Conservation (phyloP, 2,113 vertebrate genomes). For the Chinchilla lanigera region DNA sequence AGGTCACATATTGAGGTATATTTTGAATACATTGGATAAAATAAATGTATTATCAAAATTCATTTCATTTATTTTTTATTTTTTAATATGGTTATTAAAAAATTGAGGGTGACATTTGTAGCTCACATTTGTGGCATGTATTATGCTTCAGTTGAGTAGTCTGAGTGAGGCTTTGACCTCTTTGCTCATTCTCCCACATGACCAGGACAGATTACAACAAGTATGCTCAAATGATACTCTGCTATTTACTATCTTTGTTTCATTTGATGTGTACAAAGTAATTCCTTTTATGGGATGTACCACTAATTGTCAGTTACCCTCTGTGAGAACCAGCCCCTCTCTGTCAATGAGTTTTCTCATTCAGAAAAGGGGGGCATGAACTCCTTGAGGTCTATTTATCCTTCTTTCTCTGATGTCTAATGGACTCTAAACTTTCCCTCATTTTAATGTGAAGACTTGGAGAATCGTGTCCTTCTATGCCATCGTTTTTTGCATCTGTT, state of each 20-base stretch:
- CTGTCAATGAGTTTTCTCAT: background rate
- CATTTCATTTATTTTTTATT: background rate
- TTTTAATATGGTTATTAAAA: background rate
- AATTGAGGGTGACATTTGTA: background rate
- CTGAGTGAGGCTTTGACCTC: background rate
- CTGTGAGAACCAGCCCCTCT: background rate
- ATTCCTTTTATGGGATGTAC: background rate
- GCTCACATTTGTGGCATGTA: accelerated
- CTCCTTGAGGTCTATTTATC: background rate
- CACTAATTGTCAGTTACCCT: background rate
- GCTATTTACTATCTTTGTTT: background rate
- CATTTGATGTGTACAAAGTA: background rate
- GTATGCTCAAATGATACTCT: background rate
- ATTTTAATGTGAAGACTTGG: background rate
- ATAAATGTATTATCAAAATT: background rate
- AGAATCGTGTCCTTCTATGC: background rate
- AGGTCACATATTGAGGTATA: background rate
- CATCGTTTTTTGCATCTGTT: background rate
- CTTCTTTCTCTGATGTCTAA: background rate
- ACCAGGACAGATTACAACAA: background rate
- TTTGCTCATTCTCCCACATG: background rate
- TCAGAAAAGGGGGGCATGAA: background rate
- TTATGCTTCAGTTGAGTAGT: background rate
- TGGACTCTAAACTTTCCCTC: background rate
- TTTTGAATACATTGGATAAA: conserved; percentile 9